Base-by-base conservation (phyloP, 2,797 vertebrate species). In the Pseudotriccus pelzelni region DNA sequence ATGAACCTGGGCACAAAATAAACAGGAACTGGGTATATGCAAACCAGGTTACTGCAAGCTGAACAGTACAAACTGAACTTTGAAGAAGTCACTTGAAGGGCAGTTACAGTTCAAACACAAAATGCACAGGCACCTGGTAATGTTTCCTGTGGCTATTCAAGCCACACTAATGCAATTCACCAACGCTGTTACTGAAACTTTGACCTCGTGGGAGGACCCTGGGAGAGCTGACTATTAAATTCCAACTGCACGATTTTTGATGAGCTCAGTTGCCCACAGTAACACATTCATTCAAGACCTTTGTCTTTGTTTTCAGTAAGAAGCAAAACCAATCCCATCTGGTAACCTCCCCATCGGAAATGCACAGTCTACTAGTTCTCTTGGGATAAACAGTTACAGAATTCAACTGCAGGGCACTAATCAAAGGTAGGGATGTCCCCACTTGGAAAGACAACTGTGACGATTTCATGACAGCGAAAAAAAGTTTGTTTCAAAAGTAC, bases 41-140 rank as follows among this genome's bases (percentile, higher is more conserved):
- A 69, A 95, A 49, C 22, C 41, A 24, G 43, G 72, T 76, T 68
- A 62, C 41, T 78, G 11, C 10, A 43, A 60, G 73, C 62, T 69
- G 18, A 44, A 76, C 8, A 21, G 84, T 47, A 92, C 79, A 91
- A 81, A 52, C 12, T 75, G 68, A 92, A 88, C 93, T 86, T 23
- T 23, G 30, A 68, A 87, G 62, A 37, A 95, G 94, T 89, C 95
- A 93, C 43, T 14, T 88, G 88, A 95, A 96, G 91, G 92, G 82
- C 87, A 96, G 92, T 96, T 96, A 96, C 3, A 89, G 47, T 94
- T 96, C 92, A 95, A 97, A 93, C 91, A n/a, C 32, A 68, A 77
- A 18, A 66, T 47, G 83, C 37, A 37, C n/a, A 43, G 28, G 72
- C 53, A 88, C 55, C 25, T 63, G 59, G 63, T 73, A 74, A 81